These are phyloP conservation scores for Parauchenoglanis ngamensis DNA, from an alignment of 2,797 vertebrate genomes.

Conservation along the genomic window DNA sequence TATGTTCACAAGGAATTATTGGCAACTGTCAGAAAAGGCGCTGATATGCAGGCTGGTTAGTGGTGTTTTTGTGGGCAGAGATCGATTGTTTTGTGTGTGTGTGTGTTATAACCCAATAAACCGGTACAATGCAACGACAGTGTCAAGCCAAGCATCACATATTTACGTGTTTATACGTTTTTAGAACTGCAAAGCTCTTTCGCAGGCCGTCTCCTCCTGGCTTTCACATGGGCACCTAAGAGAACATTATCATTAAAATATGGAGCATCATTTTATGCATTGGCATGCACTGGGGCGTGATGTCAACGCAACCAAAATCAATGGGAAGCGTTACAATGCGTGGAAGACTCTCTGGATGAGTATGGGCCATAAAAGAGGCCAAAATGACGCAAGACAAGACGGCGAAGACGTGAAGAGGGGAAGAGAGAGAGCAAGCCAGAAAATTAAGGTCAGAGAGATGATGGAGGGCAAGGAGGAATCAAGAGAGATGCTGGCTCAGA, in stretches of 20 bases:
- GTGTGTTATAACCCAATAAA: background rate
- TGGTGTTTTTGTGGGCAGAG: background rate
- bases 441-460: constrained; percentile 9
- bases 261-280: background rate
- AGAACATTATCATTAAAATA: background rate
- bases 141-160: background rate
- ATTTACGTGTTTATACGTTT: background rate
- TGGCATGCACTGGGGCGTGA: background rate
- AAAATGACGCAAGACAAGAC: too few species aligned
- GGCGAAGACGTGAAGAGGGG: background rate
- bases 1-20: background rate
- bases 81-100: background rate
- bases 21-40: background rate
- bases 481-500: constrained; percentile 19
- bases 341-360: background rate
- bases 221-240: too few species aligned
- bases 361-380: too few species aligned
- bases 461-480: constrained; percentile 14
- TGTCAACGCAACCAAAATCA: background rate
- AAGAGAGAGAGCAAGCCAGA: background rate
- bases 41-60: background rate
- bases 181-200: background rate
- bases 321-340: background rate
- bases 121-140: background rate
- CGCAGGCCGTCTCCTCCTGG: too few species aligned